Conservation (phyloP, 2,113 vertebrate species). For the Monarcha castaneiventris region DNA sequence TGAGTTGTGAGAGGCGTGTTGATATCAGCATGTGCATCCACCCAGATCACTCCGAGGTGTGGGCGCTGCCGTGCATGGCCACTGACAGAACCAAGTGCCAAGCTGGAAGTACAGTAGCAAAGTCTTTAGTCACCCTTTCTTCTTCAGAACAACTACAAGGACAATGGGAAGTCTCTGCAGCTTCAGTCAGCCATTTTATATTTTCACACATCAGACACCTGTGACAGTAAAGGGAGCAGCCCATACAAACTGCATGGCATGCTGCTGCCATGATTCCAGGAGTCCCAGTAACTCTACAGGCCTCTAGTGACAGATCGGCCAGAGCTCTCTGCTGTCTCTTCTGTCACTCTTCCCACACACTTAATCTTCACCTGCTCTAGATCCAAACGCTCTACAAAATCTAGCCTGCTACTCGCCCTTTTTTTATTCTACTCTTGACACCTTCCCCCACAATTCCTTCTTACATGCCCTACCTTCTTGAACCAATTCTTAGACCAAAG, state of each 20-base stretch:
- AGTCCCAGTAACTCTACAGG: neutral
- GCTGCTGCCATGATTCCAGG: neutral
- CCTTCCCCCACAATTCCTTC: neutral
- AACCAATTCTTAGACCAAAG: neutral
- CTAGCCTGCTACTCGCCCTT: neutral
- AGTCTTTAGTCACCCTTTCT: neutral
- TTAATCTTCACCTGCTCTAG: neutral
- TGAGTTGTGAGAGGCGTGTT: slow-evolving; percentile 92
- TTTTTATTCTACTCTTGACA: neutral
- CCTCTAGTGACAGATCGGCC: neutral
- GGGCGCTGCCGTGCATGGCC: slow-evolving; percentile 89
- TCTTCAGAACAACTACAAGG: neutral
- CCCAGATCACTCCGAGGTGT: slow-evolving; percentile 93
- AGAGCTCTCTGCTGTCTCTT: neutral
- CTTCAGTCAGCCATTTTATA: neutral
- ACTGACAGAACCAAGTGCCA: slow-evolving; percentile 89
- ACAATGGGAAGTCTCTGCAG: neutral
- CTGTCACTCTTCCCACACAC: neutral
- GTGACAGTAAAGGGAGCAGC: neutral
- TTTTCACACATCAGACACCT: neutral
- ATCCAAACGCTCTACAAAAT: neutral
- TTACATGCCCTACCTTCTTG: neutral
- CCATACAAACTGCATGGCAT: neutral
- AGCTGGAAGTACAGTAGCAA: slow-evolving; percentile 71
- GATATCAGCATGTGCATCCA: slow-evolving; percentile 94